phyloP scores from a whole-genome alignment of 2,797 vertebrate genomes.

The Pachyuromys duprasi region DNA sequence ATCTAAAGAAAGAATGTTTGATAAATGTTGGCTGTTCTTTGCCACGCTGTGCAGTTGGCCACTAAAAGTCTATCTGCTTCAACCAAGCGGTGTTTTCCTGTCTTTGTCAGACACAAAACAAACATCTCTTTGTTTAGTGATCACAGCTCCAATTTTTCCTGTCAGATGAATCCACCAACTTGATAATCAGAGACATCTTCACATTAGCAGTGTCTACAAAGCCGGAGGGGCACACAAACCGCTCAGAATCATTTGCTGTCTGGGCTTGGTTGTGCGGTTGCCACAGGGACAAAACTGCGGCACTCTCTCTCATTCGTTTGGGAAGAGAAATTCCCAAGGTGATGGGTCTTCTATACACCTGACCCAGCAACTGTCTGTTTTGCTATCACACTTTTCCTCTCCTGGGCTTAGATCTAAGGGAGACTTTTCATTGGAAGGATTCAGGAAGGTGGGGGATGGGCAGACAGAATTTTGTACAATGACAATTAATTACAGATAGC shows the following conservation, averaged over 20 bases:
- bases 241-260: background rate
- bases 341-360: slow-evolving; percentile 14
- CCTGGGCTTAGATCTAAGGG: background rate
- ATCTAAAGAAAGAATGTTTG: slow-evolving; percentile 34
- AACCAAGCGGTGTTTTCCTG: slow-evolving; percentile 30
- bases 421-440: background rate
- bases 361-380: slow-evolving; percentile 42
- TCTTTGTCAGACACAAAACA: slow-evolving; percentile 51
- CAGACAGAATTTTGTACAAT: slow-evolving; percentile 11
- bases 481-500: slow-evolving; percentile 3
- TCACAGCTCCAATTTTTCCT: slow-evolving; percentile 70
- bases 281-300: slow-evolving; percentile 71
- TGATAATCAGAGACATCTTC: slow-evolving; percentile 52
- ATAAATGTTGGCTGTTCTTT: slow-evolving; percentile 40
- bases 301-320: slow-evolving; percentile 41
- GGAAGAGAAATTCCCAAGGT: slow-evolving; percentile 50
- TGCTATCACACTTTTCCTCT: slow-evolving; percentile 59
- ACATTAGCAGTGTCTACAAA: slow-evolving; percentile 67
- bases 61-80: slow-evolving; percentile 24
- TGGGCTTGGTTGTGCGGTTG: slow-evolving; percentile 46
- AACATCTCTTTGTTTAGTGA: slow-evolving; percentile 65
- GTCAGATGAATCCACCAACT: slow-evolving; percentile 63
- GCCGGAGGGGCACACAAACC: slow-evolving; percentile 49
- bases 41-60: background rate
- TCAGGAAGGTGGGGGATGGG: background rate